A percentile compares a stretch with the other conserved stretches of the same genome.
phyloP scores from a whole-genome alignment of 30 jellyfish, hydroid and myxozoan species.

The Hydra vulgaris region DNA sequence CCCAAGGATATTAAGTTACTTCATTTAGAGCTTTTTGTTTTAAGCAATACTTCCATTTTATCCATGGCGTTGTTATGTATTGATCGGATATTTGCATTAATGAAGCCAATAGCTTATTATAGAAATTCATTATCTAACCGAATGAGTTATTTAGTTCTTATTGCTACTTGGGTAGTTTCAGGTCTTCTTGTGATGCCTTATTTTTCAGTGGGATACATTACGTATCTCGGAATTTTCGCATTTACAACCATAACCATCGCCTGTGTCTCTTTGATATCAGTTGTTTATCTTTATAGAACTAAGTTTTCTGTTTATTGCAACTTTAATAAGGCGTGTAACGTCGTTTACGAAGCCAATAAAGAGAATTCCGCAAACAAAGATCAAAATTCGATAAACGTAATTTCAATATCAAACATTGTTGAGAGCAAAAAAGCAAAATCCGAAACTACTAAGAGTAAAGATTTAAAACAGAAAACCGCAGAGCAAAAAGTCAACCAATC shows the following conservation, averaged over 20 bases:
- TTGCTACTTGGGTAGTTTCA: conserved; percentile 9
- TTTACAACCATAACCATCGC: conserved; percentile 11
- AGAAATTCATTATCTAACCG: background rate
- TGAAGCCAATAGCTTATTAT: background rate
- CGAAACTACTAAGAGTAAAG: background rate
- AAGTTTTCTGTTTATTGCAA: background rate
- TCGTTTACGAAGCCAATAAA: background rate
- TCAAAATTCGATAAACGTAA: background rate
- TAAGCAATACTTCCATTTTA: conserved; percentile 13
- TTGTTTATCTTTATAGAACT: background rate
- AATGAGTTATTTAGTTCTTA: background rate
- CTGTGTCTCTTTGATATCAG: background rate
- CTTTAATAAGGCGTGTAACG: background rate
- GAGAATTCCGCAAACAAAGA: background rate
- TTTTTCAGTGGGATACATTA: conserved; percentile 13
- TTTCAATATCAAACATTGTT: background rate
- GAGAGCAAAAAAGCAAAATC: background rate
- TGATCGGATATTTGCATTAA: conserved; percentile 19
- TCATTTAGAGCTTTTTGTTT: conserved; percentile 11
- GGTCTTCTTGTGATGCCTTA: background rate
- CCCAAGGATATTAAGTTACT: background rate
- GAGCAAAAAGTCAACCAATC: conserved; percentile 13
- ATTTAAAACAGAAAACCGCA: background rate
- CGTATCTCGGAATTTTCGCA: conserved; percentile 5
- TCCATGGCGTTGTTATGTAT: conserved; percentile 22